phyloP scores from a whole-genome alignment of 92 coral and sea anemone species.

The Palythoa grandis region DNA sequence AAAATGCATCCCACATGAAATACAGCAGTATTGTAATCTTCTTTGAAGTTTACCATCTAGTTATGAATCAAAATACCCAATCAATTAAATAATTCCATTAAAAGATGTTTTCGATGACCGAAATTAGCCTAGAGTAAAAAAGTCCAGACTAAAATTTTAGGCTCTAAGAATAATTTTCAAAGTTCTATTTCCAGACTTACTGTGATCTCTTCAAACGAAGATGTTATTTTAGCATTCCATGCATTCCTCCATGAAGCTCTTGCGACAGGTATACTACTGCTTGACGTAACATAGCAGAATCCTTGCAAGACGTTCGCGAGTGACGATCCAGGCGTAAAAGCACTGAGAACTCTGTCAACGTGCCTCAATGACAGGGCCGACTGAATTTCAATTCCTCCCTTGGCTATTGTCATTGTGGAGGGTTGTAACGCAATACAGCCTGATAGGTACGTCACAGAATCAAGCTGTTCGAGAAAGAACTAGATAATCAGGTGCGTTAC shows the following conservation, averaged over 20 bases:
- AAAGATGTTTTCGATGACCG: no score
- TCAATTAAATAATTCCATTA: no score
- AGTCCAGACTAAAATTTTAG: no score
- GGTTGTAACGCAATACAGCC: constrained; percentile 90
- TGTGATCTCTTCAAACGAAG: no score
- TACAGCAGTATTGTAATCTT: no score
- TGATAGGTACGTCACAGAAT: constrained; percentile 63
- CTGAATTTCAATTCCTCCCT: constrained; percentile 71
- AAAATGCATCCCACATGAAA: no score
- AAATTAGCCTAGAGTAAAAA: no score
- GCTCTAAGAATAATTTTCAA: no score
- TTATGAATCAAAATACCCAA: no score
- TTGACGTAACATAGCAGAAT: constrained; percentile 74
- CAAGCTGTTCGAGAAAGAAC: constrained; percentile 42
- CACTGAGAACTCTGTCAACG: constrained; percentile 74
- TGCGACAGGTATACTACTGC: constrained; percentile 63
- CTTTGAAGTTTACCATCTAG: no score
- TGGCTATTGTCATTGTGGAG: constrained; percentile 69
- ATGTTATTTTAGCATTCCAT: constrained; percentile 49
- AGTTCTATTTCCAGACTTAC: no score
- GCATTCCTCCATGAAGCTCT: constrained; percentile 63
- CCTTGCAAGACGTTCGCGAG: constrained; percentile 73
- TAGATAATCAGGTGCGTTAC: background rate
- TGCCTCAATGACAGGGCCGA: constrained; percentile 81
- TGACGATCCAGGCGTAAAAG: constrained; percentile 64